These are phyloP conservation scores for Melanotaenia trifasciata DNA, from an alignment of 2,797 vertebrate species.

Conservation along the genomic window DNA sequence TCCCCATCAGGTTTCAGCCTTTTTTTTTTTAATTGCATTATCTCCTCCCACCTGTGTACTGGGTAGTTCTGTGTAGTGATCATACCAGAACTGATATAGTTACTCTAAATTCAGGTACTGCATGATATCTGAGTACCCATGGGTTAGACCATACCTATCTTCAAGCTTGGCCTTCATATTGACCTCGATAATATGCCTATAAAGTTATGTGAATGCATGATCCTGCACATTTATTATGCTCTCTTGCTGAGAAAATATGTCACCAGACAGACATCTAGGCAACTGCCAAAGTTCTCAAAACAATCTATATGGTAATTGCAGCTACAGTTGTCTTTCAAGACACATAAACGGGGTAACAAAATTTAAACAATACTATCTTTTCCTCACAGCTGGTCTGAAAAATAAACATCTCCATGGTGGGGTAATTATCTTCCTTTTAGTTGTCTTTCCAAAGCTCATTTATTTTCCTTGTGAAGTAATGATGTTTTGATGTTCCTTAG, in stretches of 20 bases:
- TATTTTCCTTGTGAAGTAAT: conserved; percentile 22
- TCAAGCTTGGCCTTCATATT: neutral
- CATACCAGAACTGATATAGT: neutral
- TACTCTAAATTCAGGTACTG: neutral
- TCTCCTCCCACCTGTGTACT: no score
- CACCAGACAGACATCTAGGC: neutral
- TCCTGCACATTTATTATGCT: no score
- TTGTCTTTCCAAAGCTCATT: conserved; percentile 19
- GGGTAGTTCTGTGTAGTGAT: neutral
- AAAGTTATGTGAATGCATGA: no score
- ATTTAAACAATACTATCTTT: neutral
- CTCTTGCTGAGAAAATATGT: neutral
- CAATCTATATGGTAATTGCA: neutral
- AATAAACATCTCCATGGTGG: neutral
- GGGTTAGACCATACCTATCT: neutral
- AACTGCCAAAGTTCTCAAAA: neutral
- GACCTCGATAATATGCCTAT: no score
- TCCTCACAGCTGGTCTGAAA: neutral
- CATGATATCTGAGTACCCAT: neutral
- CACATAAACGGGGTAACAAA: neutral
- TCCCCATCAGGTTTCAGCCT: no score
- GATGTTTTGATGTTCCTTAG: conserved; percentile 9
- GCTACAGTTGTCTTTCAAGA: neutral
- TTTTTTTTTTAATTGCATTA: no score
- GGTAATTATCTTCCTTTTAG: conserved; percentile 13